phyloP scores from a whole-genome alignment of 2,113 vertebrate species.

The Zosterops pallidus region DNA sequence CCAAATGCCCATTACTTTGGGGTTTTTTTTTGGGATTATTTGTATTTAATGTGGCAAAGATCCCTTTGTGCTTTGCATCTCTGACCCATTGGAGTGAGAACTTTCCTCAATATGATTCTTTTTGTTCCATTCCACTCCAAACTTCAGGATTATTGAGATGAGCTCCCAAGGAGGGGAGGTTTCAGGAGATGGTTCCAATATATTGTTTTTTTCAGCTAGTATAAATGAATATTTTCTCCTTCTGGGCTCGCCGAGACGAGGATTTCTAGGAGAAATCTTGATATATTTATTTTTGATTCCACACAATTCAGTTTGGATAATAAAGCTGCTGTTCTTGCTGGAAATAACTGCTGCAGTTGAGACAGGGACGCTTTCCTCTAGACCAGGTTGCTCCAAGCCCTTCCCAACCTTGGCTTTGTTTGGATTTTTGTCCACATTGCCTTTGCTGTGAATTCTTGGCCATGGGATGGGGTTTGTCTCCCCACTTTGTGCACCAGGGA shows the following conservation, averaged over 20 bases:
- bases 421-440: background rate
- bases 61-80: background rate
- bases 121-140: background rate
- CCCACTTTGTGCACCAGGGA: fast-evolving
- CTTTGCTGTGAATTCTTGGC: background rate
- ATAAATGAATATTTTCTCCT: background rate
- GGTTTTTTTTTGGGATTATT: background rate
- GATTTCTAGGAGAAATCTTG: background rate
- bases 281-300: background rate
- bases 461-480: background rate
- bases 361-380: background rate
- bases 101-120: background rate
- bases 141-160: background rate
- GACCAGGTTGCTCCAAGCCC: background rate
- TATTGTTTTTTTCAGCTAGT: background rate
- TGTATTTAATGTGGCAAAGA: background rate
- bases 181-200: background rate
- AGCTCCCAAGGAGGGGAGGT: background rate
- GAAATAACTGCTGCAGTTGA: background rate
- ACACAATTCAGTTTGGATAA: background rate
- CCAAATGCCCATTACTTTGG: background rate
- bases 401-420: background rate
- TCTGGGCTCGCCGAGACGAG: background rate
- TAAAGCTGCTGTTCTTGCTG: background rate
- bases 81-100: fast-evolving